Base-by-base conservation (phyloP, 2,888 invertebrate genomes). In the Celastrina argiolus region DNA sequence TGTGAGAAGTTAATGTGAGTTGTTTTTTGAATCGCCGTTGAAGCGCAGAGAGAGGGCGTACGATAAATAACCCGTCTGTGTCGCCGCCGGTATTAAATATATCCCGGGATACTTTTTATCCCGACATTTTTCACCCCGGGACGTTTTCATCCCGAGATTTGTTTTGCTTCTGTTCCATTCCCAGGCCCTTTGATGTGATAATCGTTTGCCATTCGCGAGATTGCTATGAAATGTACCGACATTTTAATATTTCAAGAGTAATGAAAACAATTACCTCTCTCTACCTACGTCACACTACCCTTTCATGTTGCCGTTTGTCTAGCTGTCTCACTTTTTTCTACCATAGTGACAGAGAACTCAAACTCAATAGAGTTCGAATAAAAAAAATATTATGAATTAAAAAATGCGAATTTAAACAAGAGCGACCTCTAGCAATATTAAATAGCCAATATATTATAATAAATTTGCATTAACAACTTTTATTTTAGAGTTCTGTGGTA, bases 31-130 rank as follows among this genome's bases (percentile, higher is more conserved):
- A 75, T 78, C 74, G 80, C 76, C 79, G 80, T 78, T 77, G 82
- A 87, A 85, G 90, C 90, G 89, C 89, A 88, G 89, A 88, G 88
- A 90, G 90, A 91, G 90, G 90, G 90, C 90, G 90, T 88, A 83
- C 87, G 87, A 91, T 90, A 89, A 90, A 90, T 89, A 90, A 88
- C 87, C 87, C 88, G 89, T 91, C 90, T 88, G 88, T 84, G 86
- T 86, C 85, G 86, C 88, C 89, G 87, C 87, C 88, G 88, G 83
- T 87, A 87, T 89, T 90, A 87, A 90, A 88, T 86, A 84, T 85
- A 85, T 87, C 88, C 85, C 75, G 85, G 88, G 88, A 88, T 87
- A 87, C 83, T 82, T 80, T 65, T 56, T 79, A 85, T 87, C 88
- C 84, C 75, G 77, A 87, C 87, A 88, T 87, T 87, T 81, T 45